Evolutionary conservation across 2,113 vertebrate genomes (phyloP).

Genomic region (Uria aalge): DNA sequence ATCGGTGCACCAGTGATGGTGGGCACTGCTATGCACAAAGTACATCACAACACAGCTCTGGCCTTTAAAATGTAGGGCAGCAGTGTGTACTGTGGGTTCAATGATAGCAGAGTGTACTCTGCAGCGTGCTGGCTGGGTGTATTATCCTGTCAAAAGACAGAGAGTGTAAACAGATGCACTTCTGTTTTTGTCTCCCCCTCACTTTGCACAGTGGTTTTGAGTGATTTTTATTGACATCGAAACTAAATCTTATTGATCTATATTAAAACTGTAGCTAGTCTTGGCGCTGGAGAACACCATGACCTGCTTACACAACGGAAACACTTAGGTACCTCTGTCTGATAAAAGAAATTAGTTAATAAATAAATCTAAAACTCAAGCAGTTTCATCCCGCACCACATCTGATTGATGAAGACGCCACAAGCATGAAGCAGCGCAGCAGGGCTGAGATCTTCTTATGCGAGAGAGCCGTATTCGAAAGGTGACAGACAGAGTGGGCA

Average conservation of each 20-base stretch:
- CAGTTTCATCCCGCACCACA: background rate
- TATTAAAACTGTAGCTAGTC: constrained; percentile 4
- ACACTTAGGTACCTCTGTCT: background rate
- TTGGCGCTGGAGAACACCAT: background rate
- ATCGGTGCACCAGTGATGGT: background rate
- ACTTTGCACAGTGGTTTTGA: background rate
- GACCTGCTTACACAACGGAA: background rate
- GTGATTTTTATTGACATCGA: background rate
- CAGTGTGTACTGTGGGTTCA: background rate
- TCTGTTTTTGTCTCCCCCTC: background rate
- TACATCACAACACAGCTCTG: background rate
- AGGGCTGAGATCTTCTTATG: background rate
- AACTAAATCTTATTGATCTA: background rate
- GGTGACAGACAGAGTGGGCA: background rate
- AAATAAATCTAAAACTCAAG: background rate
- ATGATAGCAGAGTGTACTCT: background rate
- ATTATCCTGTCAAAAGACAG: background rate
- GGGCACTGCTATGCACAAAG: background rate
- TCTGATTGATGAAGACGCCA: background rate
- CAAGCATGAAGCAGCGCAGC: background rate
- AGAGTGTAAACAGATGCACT: background rate
- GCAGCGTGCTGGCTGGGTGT: background rate
- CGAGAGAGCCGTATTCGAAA: background rate
- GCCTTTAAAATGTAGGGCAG: background rate
- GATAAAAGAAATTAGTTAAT: background rate